Evolutionary conservation across 2,797 vertebrate species (phyloP).

Genomic region (Sardinella longiceps): DNA sequence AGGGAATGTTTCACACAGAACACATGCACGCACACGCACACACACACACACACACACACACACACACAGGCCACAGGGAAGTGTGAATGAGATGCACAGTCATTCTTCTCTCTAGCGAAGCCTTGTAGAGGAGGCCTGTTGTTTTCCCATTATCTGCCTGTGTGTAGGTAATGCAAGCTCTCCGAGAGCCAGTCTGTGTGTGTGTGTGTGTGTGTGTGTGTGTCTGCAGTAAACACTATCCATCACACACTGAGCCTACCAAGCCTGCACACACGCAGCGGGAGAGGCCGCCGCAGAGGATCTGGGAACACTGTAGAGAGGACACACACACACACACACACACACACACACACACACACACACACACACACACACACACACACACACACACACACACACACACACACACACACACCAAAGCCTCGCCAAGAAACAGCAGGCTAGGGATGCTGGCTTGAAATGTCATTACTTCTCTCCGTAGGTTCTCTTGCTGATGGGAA

Average conservation of each 20-base stretch:
- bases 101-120: background rate
- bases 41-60: background rate
- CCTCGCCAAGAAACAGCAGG: background rate
- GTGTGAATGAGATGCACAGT: slow-evolving; percentile 19
- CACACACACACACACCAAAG: slow-evolving; percentile 18
- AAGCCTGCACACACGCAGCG: background rate
- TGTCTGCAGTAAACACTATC: background rate
- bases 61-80: background rate
- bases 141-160: slow-evolving; percentile 22
- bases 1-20: too few species aligned
- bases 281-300: background rate
- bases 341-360: slow-evolving; percentile 4
- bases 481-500: background rate
- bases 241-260: slow-evolving; percentile 2
- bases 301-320: background rate
- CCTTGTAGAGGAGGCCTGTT: slow-evolving; percentile 15
- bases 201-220: background rate
- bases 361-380: slow-evolving; percentile 19
- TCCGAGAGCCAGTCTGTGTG: background rate
- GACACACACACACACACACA: slow-evolving; percentile 15
- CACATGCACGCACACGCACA: background rate
- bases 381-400: slow-evolving; percentile 11
- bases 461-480: background rate
- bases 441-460: background rate
- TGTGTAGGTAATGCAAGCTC: background rate